Percentiles rank a stretch among this genome's conserved stretches.
These are phyloP conservation scores for Chloebia gouldiae DNA, from an alignment of 2,113 vertebrate species.

Conservation along the genomic window DNA sequence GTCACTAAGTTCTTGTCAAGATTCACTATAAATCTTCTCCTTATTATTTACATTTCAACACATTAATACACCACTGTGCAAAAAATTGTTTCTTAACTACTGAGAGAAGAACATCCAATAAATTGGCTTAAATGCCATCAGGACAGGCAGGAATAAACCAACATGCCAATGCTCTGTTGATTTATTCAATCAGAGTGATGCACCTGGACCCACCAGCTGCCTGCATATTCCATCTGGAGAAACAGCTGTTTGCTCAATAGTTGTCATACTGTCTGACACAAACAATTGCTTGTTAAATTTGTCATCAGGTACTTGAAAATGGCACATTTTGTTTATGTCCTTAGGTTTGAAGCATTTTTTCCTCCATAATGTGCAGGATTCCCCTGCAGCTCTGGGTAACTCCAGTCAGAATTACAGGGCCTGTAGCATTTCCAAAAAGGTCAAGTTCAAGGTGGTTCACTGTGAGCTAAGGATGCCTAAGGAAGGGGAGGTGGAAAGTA, in stretches of 20 bases:
- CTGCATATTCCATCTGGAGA: neutral
- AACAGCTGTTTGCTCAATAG: conserved; percentile 12
- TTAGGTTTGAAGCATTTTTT: neutral
- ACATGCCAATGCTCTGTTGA: neutral
- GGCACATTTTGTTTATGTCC: neutral
- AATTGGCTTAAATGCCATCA: neutral
- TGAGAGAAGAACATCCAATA: neutral
- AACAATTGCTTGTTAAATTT: conserved; percentile 22
- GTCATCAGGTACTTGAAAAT: neutral
- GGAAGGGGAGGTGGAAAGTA: neutral
- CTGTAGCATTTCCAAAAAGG: neutral
- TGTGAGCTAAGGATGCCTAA: neutral
- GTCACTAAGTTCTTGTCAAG: neutral
- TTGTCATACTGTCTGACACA: conserved; percentile 10
- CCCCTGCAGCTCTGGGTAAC: neutral
- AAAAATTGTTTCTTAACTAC: neutral
- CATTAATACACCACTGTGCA: neutral
- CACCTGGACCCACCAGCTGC: conserved; percentile 21
- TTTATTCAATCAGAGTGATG: neutral
- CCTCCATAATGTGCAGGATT: neutral
- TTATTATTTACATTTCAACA: neutral
- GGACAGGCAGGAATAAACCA: neutral
- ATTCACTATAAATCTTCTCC: neutral
- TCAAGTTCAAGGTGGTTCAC: neutral
- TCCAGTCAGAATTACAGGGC: neutral